phyloP scores from a whole-genome alignment of 2,888 invertebrate genomes.

The Neoitamus cyanurus region DNA sequence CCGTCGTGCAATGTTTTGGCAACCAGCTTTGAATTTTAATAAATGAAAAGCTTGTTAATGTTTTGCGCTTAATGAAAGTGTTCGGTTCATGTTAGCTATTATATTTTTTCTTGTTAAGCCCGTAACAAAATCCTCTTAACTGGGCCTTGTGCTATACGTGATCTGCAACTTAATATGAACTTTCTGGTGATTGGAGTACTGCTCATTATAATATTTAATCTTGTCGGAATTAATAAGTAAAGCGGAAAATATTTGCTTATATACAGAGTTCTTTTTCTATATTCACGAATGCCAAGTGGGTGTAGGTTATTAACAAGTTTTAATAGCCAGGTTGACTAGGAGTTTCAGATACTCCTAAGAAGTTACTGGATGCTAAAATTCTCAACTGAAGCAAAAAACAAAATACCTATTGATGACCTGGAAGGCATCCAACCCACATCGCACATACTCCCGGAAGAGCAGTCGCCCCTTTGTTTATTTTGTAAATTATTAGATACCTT shows the following conservation, averaged over 20 bases:
- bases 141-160: background rate
- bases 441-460: background rate
- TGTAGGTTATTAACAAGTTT: too few relatives aligned
- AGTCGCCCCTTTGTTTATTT: background rate
- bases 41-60: constrained; percentile 23
- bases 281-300: background rate
- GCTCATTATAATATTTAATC: background rate
- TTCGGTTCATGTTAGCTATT: constrained; percentile 11
- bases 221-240: background rate
- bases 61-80: constrained; percentile 4
- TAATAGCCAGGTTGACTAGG: too few relatives aligned
- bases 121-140: background rate
- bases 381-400: too few relatives aligned
- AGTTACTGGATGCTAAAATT: too few relatives aligned
- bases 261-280: too few relatives aligned
- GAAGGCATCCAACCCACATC: background rate
- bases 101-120: constrained; percentile 17
- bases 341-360: background rate
- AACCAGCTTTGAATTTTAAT: constrained; percentile 25
- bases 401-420: background rate
- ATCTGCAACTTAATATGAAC: background rate
- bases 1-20: background rate
- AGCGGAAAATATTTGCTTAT: too few relatives aligned
- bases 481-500: background rate
- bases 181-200: background rate